Base-by-base conservation (phyloP, 1,140 invertebrate species). In the Druon quercuslanigerum region DNA sequence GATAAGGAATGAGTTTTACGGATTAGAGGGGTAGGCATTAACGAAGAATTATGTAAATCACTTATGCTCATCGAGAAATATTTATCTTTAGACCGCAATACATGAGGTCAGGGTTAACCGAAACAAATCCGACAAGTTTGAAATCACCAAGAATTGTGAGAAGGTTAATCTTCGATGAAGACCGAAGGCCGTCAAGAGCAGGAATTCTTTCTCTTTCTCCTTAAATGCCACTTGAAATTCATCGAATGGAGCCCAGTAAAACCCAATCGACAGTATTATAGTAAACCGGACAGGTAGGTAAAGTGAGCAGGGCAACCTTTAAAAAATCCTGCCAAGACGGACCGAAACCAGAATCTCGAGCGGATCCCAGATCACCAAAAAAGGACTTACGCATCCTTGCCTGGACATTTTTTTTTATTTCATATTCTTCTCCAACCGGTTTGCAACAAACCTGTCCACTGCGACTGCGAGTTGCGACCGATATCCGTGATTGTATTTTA, bases 321-420 rank as follows among this genome's bases (percentile, higher is more conserved):
- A 79, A 85, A 86, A 86, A 78, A 86, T 85, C 79, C 84, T 77
- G 77, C 84, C 76, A 71, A 79, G 82, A 73, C 72, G 52, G 73
- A 85, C 85, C 82, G 79, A 79, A 82, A 85, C 83, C 80, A 79
- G 83, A 85, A 80, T 52, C 25, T n/a, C 77, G 70, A 25, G 70
- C 80, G 78, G 66, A 56, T 51, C 20, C 71, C 71, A 76, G 75
- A 82, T 84, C 78, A 70, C 83, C 83, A 82, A 84, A 85, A 85
- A 82, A 84, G 83, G 84, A 17, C 74, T 80, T 82, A 85, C 79
- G 82, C 82, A 80, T 81, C 77, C 50, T 73, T 19, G 57, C 73
- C 72, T 66, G 25, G n/a, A 66, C 54, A 14, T 51, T 57, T 51
- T 60, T 73, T 52, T 54, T 57, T 72, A 51, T 20, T 12, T 74